A percentile compares a stretch with the other conserved stretches of the same genome.
phyloP scores from a whole-genome alignment of 2,113 vertebrate species.

The Myrmecophaga tridactyla region DNA sequence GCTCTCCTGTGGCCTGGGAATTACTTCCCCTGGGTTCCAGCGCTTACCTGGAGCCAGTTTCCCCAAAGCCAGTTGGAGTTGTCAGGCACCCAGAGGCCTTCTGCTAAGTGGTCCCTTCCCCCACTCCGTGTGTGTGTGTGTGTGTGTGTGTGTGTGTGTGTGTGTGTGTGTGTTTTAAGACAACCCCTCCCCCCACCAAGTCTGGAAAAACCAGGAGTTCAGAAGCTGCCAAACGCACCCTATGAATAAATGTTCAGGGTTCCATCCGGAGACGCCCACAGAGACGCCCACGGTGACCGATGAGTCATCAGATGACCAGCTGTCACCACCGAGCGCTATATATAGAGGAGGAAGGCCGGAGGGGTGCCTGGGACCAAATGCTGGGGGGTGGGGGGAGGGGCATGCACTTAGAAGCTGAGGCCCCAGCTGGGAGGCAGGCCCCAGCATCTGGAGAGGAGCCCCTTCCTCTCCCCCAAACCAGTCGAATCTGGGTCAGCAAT shows the following conservation, averaged over 20 bases:
- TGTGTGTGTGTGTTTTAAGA: not conserved
- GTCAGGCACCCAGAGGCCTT: not conserved
- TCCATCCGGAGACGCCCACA: constrained; percentile 56
- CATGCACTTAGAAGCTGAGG: not conserved
- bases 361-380: constrained; percentile 24
- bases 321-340: constrained; percentile 70
- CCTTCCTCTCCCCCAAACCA: not conserved
- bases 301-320: constrained; percentile 70
- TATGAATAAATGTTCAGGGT: constrained; percentile 66
- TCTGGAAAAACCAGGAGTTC: constrained; percentile 23
- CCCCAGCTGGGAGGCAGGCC: not conserved
- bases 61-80: not conserved
- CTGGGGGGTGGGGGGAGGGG: not conserved
- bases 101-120: not conserved
- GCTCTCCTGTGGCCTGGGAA: not conserved
- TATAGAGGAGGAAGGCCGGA: constrained; percentile 60
- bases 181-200: not conserved
- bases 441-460: not conserved
- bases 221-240: constrained; percentile 53
- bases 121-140: not conserved
- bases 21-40: not conserved
- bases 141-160: too few species aligned
- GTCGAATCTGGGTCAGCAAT: not conserved
- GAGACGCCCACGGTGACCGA: constrained; percentile 55
- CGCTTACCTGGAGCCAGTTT: not conserved